Conservation (phyloP, 1,140 invertebrate genomes). For the Scaptodrosophila lebanonensis region DNA sequence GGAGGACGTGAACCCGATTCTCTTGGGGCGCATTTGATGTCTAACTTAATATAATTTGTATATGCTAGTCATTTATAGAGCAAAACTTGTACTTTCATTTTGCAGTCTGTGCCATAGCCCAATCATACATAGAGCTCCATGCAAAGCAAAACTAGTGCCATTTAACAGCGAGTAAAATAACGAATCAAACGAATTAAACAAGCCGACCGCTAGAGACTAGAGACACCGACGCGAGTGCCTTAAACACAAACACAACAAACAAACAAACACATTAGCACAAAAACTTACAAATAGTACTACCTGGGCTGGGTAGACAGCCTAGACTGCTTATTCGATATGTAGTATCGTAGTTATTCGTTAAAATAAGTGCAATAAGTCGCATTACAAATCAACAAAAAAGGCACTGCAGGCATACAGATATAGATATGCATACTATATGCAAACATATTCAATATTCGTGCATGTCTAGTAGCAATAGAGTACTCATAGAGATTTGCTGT, state of each 20-base stretch:
- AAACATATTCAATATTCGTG: not conserved
- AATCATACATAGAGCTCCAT: too few relatives aligned
- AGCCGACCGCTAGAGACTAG: not conserved
- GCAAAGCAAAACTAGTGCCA: constrained; percentile 35
- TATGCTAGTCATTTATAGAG: too few relatives aligned
- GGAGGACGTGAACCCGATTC: too few relatives aligned
- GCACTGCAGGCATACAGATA: not conserved
- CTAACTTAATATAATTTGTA: too few relatives aligned
- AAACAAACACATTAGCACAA: constrained; percentile 22
- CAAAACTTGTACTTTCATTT: too few relatives aligned
- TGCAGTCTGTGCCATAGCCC: too few relatives aligned
- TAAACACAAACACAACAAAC: constrained; percentile 22
- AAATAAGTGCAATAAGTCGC: constrained; percentile 59
- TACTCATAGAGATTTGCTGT: constrained; percentile 49
- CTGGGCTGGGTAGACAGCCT: too few relatives aligned
- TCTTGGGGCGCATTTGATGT: too few relatives aligned
- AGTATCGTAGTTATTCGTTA: constrained; percentile 69
- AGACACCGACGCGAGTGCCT: constrained; percentile 26
- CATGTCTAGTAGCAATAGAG: not conserved
- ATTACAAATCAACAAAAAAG: constrained; percentile 7
- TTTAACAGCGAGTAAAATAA: constrained; percentile 9
- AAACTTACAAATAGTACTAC: too few relatives aligned
- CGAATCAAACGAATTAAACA: too few relatives aligned
- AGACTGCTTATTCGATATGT: too few relatives aligned
- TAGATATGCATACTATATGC: constrained; percentile 7